Evolutionary conservation across 35 echinoderm and acorn worm genomes (phyloP).

Genomic region (Patiria miniata): DNA sequence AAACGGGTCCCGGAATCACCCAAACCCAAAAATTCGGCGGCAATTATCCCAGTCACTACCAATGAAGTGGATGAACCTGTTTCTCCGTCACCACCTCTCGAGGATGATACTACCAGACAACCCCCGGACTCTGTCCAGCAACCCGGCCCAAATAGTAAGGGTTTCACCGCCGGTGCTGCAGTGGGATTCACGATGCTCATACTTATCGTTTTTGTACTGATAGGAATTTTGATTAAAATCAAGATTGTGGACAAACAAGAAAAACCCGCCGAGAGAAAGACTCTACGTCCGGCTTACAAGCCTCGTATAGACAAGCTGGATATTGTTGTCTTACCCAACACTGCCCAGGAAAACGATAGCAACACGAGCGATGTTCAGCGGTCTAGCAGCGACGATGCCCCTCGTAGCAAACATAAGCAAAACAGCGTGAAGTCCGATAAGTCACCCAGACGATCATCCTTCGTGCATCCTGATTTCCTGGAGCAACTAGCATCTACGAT

Average conservation of each 20-base stretch:
- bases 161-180: neutral
- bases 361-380: too few species aligned
- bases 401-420: neutral
- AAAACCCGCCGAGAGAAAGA: neutral
- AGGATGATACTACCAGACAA: neutral
- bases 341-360: neutral
- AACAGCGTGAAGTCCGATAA: neutral
- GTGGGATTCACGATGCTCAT: neutral
- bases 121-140: neutral
- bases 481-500: neutral
- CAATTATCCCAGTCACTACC: neutral
- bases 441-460: neutral
- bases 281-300: neutral
- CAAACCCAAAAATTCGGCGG: neutral
- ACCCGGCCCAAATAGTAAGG: neutral
- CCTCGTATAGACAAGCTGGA: neutral
- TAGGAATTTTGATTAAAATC: constrained; percentile 2
- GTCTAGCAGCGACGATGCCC: neutral
- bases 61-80: neutral
- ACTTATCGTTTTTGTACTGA: neutral
- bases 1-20: neutral
- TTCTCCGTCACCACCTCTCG: neutral
- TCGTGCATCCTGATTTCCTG: constrained; percentile 1
- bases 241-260: neutral
- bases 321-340: neutral